These are phyloP conservation scores for Whitmania pigra DNA, from an alignment of 1,140 invertebrate species.

Conservation along the genomic window DNA sequence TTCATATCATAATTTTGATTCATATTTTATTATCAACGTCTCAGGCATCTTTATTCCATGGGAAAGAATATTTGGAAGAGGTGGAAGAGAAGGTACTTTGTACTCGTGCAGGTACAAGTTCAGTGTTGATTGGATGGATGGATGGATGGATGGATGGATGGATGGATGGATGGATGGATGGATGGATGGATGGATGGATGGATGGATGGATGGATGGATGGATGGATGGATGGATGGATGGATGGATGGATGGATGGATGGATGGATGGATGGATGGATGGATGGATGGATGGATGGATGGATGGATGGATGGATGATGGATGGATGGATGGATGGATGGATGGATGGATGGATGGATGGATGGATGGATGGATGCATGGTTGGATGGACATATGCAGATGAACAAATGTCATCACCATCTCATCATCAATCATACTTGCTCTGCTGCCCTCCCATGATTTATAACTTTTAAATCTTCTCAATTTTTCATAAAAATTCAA, in stretches of 20 bases:
- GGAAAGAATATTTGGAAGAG: slow-evolving; percentile 98
- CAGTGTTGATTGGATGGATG: not conserved
- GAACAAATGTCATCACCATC: too few species aligned
- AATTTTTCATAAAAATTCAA: too few species aligned
- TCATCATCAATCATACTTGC: too few species aligned
- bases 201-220: slow-evolving; percentile 9
- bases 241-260: slow-evolving; percentile 1
- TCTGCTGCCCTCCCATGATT: too few species aligned
- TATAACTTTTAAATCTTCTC: too few species aligned
- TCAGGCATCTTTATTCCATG: slow-evolving; percentile 75
- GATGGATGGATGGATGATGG: too few species aligned
- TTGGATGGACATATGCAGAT: not conserved
- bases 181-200: slow-evolving; percentile 11
- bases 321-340: slow-evolving; percentile 14
- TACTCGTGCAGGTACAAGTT: slow-evolving; percentile 69
- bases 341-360: slow-evolving; percentile 14
- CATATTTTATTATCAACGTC: slow-evolving; percentile 27
- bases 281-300: slow-evolving; percentile 14
- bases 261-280: slow-evolving; percentile 12
- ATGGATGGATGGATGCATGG: slow-evolving; percentile 13
- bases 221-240: slow-evolving; percentile 13
- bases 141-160: not conserved
- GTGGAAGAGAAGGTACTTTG: slow-evolving; percentile 97
- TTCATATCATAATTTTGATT: too few species aligned
- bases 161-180: slow-evolving; percentile 8